Percentiles rank a stretch among this genome's conserved stretches.
phyloP scores from a whole-genome alignment of 2,113 vertebrate species.

The Oreotrochilus melanogaster region DNA sequence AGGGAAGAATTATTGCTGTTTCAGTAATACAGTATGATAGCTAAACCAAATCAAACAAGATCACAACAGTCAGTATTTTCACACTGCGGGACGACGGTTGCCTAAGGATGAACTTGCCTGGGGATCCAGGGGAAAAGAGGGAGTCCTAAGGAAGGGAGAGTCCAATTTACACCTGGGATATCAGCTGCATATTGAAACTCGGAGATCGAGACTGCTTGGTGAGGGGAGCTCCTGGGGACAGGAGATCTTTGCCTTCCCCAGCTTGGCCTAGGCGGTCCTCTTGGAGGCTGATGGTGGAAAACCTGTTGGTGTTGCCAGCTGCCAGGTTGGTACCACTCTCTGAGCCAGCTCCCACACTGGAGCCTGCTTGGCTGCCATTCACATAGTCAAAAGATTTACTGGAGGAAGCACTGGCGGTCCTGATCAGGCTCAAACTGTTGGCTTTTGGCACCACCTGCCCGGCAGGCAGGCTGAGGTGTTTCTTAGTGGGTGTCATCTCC shows the following conservation, averaged over 20 bases:
- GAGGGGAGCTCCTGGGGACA: slow-evolving; percentile 87
- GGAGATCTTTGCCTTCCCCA: slow-evolving; percentile 87
- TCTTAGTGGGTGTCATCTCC: slow-evolving; percentile 92
- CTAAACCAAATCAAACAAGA: slow-evolving; percentile 76
- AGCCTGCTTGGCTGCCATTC: slow-evolving; percentile 84
- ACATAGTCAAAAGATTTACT: slow-evolving; percentile 96
- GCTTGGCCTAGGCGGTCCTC: slow-evolving; percentile 89
- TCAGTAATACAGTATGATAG: slow-evolving; percentile 81
- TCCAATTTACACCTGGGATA: slow-evolving; percentile 93
- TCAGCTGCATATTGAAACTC: slow-evolving; percentile 99
- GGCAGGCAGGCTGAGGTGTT: slow-evolving; percentile 90
- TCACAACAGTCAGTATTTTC: slow-evolving; percentile 75
- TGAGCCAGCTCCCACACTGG: slow-evolving; percentile 70
- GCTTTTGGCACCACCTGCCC: slow-evolving; percentile 84
- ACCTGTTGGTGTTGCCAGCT: slow-evolving; percentile 84
- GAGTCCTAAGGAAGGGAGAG: slow-evolving; percentile 36
- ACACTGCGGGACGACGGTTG: slow-evolving; percentile 70
- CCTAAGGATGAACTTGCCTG: slow-evolving; percentile 75
- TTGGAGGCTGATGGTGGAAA: slow-evolving; percentile 94
- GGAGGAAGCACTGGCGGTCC: slow-evolving; percentile 96
- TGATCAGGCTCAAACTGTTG: slow-evolving; percentile 83
- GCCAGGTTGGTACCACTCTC: slow-evolving; percentile 80
- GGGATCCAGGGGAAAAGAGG: slow-evolving; percentile 50
- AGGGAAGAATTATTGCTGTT: slow-evolving; percentile 91
- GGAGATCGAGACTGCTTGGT: slow-evolving; percentile 97